Conservation (phyloP, 2,113 vertebrate genomes). For the Notechis scutatus region DNA sequence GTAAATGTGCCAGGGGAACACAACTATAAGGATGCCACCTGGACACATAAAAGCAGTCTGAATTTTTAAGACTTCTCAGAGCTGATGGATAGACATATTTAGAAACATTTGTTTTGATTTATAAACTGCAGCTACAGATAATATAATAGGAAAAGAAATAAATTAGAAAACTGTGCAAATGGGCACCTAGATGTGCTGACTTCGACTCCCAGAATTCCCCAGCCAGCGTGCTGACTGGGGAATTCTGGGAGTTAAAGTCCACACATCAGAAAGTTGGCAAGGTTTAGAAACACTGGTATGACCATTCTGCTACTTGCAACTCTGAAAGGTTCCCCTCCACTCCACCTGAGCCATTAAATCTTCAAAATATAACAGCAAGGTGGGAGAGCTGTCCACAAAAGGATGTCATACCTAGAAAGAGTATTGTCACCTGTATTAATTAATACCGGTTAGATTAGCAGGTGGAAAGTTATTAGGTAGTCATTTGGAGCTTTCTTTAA, state of each 20-base stretch:
- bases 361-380: neutral
- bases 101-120: neutral
- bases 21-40: neutral
- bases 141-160: neutral
- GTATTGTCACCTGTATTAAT: conserved; percentile 11
- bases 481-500: neutral
- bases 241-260: neutral
- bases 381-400: neutral
- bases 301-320: neutral
- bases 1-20: neutral
- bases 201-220: neutral
- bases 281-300: neutral
- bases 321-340: neutral
- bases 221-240: neutral
- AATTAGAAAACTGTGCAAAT: neutral
- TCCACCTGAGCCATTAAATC: neutral
- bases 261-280: neutral
- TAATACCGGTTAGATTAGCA: neutral
- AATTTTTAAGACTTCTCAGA: neutral
- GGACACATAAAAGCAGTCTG: neutral
- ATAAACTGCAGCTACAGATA: no score
- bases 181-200: neutral
- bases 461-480: conserved; percentile 3
- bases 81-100: neutral
- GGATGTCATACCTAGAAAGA: neutral